Percentiles rank a stretch among this genome's conserved stretches.
Conservation (phyloP, 2,797 vertebrate species). For the Pipistrellus pipistrellus region DNA sequence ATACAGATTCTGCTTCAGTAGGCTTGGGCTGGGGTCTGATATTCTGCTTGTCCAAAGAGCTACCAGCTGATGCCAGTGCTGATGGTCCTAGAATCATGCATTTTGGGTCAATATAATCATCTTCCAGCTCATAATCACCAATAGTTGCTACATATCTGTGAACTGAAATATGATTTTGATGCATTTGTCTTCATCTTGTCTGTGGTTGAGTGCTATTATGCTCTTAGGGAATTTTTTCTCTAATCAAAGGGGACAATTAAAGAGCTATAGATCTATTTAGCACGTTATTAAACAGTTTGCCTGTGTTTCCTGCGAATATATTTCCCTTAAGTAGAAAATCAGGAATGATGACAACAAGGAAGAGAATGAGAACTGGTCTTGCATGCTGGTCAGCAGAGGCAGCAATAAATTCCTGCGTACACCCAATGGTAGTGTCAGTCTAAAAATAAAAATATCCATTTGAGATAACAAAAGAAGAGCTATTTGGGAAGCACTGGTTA, state of each 20-base stretch:
- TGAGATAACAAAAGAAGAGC: neutral
- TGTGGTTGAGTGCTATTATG: neutral
- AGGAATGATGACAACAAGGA: neutral
- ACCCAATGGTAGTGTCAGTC: neutral
- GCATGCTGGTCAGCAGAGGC: neutral
- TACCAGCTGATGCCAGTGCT: neutral
- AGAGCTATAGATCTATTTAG: neutral
- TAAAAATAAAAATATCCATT: neutral
- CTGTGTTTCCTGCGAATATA: neutral
- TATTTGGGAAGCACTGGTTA: neutral
- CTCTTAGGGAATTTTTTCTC: conserved; percentile 2
- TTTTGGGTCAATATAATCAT: neutral
- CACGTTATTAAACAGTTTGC: neutral
- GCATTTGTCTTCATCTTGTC: neutral
- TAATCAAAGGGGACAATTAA: neutral
- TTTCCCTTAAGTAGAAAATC: neutral
- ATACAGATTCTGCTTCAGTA: neutral
- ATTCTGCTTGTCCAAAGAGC: neutral
- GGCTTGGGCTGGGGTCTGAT: neutral
- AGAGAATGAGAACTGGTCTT: neutral
- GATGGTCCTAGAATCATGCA: neutral
- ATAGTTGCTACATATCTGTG: neutral
- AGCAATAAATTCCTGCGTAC: neutral
- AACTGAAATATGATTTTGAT: neutral
- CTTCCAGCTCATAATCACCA: neutral